phyloP scores from a whole-genome alignment of 2,888 invertebrate species.

The Synanthedon vespiformis region DNA sequence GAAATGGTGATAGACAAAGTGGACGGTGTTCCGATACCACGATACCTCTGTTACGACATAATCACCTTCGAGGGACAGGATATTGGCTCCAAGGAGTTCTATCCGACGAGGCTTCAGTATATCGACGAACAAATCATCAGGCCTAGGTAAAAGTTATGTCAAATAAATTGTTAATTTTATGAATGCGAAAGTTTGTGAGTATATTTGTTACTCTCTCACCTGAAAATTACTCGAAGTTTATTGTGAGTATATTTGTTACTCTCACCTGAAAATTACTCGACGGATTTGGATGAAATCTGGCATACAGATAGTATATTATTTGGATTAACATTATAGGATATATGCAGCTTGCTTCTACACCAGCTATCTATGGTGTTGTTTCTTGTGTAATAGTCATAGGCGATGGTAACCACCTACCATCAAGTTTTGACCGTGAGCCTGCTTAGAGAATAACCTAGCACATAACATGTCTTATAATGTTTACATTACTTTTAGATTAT shows the following conservation, averaged over 20 bases:
- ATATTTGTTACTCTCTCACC: too few species aligned
- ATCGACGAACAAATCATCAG: conserved; percentile 81
- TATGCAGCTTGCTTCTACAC: background rate
- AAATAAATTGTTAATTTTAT: background rate
- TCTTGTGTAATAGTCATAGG: background rate
- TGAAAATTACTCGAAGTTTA: too few species aligned
- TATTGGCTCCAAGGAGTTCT: conserved; percentile 82
- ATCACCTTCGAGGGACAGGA: conserved; percentile 84
- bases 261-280: too few species aligned
- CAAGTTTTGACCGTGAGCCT: background rate
- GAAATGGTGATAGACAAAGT: conserved; percentile 97
- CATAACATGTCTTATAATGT: too few species aligned
- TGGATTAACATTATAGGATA: background rate
- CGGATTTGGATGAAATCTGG: too few species aligned
- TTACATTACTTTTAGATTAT: too few species aligned
- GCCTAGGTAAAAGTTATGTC: conserved; percentile 57
- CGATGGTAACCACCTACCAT: background rate
- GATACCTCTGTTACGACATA: conserved; percentile 96
- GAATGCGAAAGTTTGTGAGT: too few species aligned
- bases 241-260: too few species aligned
- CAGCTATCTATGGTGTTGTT: too few species aligned
- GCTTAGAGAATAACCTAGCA: background rate
- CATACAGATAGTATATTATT: too few species aligned
- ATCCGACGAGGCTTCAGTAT: conserved; percentile 78
- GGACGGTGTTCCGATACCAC: conserved; percentile 78